Conservation (phyloP, 2,797 vertebrate genomes). For the Carapus acus region DNA sequence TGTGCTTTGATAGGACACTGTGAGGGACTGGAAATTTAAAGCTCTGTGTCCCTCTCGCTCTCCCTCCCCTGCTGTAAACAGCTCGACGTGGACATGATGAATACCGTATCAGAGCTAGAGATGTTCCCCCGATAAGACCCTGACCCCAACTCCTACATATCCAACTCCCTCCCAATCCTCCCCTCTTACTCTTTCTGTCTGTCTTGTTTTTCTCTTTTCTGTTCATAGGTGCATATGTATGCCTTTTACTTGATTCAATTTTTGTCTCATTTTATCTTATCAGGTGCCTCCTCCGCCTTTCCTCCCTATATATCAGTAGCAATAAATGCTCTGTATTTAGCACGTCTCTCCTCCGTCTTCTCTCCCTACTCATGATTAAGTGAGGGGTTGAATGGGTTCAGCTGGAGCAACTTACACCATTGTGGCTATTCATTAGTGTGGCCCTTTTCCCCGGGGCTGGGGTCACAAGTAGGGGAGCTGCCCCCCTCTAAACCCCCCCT, state of each 20-base stretch:
- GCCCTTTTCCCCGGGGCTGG: constrained; percentile 5
- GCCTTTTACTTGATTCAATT: background rate
- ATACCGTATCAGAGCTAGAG: constrained; percentile 24
- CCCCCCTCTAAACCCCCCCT: background rate
- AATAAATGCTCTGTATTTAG: too few relatives aligned
- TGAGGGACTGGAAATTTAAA: constrained; percentile 43
- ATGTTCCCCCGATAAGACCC: constrained; percentile 39
- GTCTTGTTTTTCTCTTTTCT: background rate
- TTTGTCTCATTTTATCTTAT: background rate
- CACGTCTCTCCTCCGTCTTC: background rate
- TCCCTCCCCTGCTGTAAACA: constrained; percentile 22
- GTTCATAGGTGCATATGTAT: background rate
- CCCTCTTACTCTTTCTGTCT: background rate
- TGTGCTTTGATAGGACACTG: constrained; percentile 42
- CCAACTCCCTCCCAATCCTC: background rate
- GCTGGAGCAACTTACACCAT: constrained; percentile 37
- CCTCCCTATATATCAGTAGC: background rate
- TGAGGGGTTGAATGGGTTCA: constrained; percentile 29
- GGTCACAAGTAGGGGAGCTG: constrained; percentile 27
- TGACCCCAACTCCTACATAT: constrained; percentile 25
- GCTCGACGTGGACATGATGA: constrained; percentile 34
- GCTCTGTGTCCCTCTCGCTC: constrained; percentile 12
- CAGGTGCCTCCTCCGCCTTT: background rate
- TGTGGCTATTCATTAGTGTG: constrained; percentile 36
- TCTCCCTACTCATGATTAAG: constrained; percentile 31